Evolutionary conservation across 2,888 invertebrate species (phyloP), one percentile per base, ranked within the genome.

Genomic region (Frankliniella intonsa): DNA sequence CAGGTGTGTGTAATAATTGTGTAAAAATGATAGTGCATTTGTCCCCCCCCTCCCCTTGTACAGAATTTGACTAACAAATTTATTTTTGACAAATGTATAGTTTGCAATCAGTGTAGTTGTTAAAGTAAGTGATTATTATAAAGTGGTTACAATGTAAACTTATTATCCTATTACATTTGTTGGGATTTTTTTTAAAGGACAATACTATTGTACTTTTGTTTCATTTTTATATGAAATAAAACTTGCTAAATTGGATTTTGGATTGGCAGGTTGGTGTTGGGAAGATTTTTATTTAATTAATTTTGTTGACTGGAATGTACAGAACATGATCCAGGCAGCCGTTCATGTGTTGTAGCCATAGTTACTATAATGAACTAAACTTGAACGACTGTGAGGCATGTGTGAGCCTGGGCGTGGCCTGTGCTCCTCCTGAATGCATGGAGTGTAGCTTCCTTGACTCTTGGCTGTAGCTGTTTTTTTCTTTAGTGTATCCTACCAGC

Each of bases 201-300:
- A 76, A 76, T 76, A 76, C 69, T 76, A 76, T 76, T 76, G 69
- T 76, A 76, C 69, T 76, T 76, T 76, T 76, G 69, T 76, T 76
- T 76, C 69, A 76, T 76, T 76, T 76, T 25, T 25, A 76, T 76
- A 76, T 76, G 69, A 76, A 76, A 76, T 76, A 76, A 76, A 76
- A 25, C 69, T 76, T 76, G 69, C 69, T 76, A 76, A 76, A 76
- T 76, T 76, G 69, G 22, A 76, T 76, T 76, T 76, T 76, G 69
- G 69, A 76, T 76, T 76, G 69, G 69, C 69, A 76, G 69, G 69
- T 76, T 76, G 69, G 69, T 76, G 69, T 76, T 76, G 69, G 69
- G 69, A 76, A 76, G 69, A 76, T 76, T 76, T 76, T 76, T 76
- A 76, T 76, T 76, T 76, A 76, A 76, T 76, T 76, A 76, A 76